These are phyloP conservation scores for Papilio dardanus DNA, from an alignment of 1,140 invertebrate species.

Conservation along the genomic window DNA sequence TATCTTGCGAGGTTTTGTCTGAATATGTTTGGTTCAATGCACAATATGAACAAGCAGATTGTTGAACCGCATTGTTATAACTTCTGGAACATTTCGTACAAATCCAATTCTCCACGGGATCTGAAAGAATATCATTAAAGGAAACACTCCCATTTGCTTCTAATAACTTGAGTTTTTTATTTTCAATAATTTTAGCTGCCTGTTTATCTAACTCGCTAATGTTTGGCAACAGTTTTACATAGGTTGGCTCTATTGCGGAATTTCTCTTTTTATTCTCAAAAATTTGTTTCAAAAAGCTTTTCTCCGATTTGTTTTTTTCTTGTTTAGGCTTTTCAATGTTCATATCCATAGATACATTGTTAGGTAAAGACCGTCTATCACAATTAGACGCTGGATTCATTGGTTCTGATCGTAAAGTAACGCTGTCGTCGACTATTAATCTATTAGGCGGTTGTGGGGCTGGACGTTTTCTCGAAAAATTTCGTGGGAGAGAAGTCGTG, in stretches of 20 bases:
- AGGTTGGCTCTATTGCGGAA: conserved; percentile 61
- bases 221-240: conserved; percentile 86
- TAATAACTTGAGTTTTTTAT: conserved; percentile 52
- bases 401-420: conserved; percentile 40
- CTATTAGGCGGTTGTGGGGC: conserved; percentile 65
- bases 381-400: conserved; percentile 47
- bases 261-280: conserved; percentile 75
- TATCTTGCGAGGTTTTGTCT: conserved; percentile 25
- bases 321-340: conserved; percentile 55
- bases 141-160: conserved; percentile 10
- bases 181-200: conserved; percentile 88
- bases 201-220: conserved; percentile 92
- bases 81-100: conserved; percentile 67
- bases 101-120: conserved; percentile 53
- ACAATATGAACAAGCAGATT: conserved; percentile 61
- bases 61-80: conserved; percentile 61
- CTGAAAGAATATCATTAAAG: conserved; percentile 20
- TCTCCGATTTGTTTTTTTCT: conserved; percentile 64
- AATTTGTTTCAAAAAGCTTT: conserved; percentile 74
- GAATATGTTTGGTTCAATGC: conserved; percentile 41
- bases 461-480: conserved; percentile 62
- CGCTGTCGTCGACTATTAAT: conserved; percentile 49
- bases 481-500: conserved; percentile 51
- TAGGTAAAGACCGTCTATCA: conserved; percentile 37
- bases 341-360: conserved; percentile 42